Evolutionary conservation across 1,140 invertebrate genomes (phyloP).

Genomic region (Prorops nasuta): DNA sequence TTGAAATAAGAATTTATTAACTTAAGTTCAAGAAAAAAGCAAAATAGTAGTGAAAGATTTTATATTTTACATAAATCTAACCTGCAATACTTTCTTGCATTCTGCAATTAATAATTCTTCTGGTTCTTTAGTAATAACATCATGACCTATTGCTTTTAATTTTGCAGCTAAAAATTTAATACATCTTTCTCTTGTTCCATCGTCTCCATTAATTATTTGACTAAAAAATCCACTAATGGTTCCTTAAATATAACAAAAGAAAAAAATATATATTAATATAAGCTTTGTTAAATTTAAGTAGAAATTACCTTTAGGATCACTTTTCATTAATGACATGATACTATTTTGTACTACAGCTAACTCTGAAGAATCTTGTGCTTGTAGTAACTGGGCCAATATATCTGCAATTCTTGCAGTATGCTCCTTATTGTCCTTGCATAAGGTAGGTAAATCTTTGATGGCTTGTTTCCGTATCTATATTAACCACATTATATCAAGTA

Average conservation of each 20-base stretch:
- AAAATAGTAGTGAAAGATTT: neutral
- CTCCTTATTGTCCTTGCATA: slow-evolving; percentile 84
- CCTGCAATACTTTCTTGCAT: slow-evolving; percentile 83
- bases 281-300: neutral
- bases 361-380: slow-evolving; percentile 80
- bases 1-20: slow-evolving; percentile 2
- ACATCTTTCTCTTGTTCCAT: slow-evolving; percentile 79
- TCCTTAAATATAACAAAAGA: slow-evolving; percentile 47
- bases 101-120: slow-evolving; percentile 84
- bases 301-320: slow-evolving; percentile 61
- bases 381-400: slow-evolving; percentile 86
- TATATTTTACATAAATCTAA: slow-evolving; percentile 35
- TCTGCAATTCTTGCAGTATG: slow-evolving; percentile 86
- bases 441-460: slow-evolving; percentile 85
- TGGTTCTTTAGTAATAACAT: slow-evolving; percentile 79
- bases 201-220: slow-evolving; percentile 78
- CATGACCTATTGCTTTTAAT: slow-evolving; percentile 75
- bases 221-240: slow-evolving; percentile 82
- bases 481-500: slow-evolving; percentile 3
- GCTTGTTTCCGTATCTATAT: slow-evolving; percentile 90
- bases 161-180: slow-evolving; percentile 86
- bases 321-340: slow-evolving; percentile 64
- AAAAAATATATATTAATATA: neutral
- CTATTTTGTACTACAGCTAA: slow-evolving; percentile 76
- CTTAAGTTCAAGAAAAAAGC: neutral